Conservation (phyloP, 2,888 invertebrate species). For the Augochlorella aurata region DNA sequence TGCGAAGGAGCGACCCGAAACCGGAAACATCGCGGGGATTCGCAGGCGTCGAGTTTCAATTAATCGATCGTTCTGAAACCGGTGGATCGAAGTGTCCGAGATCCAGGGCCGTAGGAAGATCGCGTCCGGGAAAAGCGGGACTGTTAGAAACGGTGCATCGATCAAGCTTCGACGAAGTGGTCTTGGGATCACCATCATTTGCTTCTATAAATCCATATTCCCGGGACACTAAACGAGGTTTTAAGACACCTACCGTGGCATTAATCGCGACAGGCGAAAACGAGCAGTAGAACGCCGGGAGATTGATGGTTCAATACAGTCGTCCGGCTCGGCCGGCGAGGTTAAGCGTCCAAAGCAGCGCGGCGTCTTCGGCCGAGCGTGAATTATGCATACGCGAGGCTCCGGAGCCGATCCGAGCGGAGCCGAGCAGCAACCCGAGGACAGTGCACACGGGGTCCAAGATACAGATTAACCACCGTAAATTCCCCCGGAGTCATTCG, state of each 20-base stretch:
- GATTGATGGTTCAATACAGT: slow-evolving; percentile 43
- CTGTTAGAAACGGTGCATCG: not conserved
- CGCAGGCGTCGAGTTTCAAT: slow-evolving; percentile 15
- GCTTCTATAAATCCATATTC: slow-evolving; percentile 52
- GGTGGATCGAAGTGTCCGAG: not conserved
- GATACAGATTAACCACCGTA: slow-evolving; percentile 58
- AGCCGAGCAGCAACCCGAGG: slow-evolving; percentile 20
- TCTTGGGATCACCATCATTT: slow-evolving; percentile 40
- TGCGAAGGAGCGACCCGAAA: slow-evolving; percentile 20
- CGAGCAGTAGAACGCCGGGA: not conserved
- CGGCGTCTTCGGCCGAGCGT: slow-evolving; percentile 35
- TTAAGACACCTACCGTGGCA: slow-evolving; percentile 4
- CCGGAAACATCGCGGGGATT: slow-evolving; percentile 52
- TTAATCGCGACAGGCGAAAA: slow-evolving; percentile 24
- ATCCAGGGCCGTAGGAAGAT: not conserved
- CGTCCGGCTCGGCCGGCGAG: not conserved
- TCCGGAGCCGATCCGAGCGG: no score
- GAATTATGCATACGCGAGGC: slow-evolving; percentile 47
- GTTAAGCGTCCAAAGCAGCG: slow-evolving; percentile 17
- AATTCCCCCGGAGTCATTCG: slow-evolving; percentile 62
- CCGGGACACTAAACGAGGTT: slow-evolving; percentile 36
- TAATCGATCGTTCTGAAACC: slow-evolving; percentile 13
- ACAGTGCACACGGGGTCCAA: slow-evolving; percentile 40
- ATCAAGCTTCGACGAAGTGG: slow-evolving; percentile 7
- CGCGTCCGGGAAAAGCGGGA: no score